phyloP scores from a whole-genome alignment of 2,113 vertebrate genomes.

The Microtus oregoni region DNA sequence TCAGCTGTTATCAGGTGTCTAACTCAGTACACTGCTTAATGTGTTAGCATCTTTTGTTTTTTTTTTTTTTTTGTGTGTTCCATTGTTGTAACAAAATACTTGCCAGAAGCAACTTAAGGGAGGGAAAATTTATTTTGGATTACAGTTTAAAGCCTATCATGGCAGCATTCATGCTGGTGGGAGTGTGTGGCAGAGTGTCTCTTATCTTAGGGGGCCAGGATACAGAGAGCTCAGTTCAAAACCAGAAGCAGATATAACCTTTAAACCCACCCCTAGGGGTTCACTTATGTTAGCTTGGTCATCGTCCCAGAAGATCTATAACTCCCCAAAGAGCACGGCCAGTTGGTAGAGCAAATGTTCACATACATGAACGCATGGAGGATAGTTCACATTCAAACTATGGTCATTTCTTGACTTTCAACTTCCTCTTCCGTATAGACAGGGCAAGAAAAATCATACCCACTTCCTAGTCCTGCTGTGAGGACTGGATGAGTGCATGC shows the following conservation, averaged over 20 bases:
- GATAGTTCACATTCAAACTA: not conserved
- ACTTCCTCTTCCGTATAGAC: slow-evolving; percentile 33
- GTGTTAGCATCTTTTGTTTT: not conserved
- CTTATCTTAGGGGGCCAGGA: not conserved
- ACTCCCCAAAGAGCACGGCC: not conserved
- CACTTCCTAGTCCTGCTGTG: not conserved
- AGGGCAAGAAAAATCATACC: not conserved
- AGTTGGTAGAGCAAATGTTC: not conserved
- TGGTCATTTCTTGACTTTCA: not conserved
- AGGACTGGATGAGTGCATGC: not conserved
- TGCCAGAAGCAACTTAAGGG: not conserved
- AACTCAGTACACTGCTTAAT: not conserved
- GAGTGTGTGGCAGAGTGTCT: not conserved
- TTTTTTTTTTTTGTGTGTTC: not conserved
- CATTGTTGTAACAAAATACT: not conserved
- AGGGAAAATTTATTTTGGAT: not conserved
- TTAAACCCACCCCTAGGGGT: not conserved
- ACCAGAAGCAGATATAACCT: not conserved
- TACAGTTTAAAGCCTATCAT: not conserved
- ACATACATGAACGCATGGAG: not conserved
- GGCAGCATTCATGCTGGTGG: not conserved
- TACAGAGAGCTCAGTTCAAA: not conserved
- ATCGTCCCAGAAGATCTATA: not conserved
- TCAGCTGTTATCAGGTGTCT: not conserved
- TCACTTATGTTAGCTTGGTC: not conserved